Conservation (phyloP, 2,888 invertebrate species). For the Stramonita haemastoma region DNA sequence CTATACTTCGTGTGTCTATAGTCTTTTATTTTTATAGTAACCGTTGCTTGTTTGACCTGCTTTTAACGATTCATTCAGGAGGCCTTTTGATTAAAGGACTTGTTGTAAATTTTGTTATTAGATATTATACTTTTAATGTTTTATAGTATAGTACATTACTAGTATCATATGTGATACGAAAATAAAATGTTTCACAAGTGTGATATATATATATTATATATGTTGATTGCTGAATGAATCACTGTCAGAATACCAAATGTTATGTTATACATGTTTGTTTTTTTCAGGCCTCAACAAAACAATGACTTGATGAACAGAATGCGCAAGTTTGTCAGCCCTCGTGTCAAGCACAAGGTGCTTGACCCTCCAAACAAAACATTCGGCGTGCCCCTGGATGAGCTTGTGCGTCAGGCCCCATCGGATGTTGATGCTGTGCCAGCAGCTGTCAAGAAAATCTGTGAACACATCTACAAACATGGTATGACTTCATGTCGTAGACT, state of each 20-base stretch:
- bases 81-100: not conserved
- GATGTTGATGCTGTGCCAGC: conserved; percentile 61
- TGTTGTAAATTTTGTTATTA: not conserved
- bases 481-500: not conserved
- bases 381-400: conserved; percentile 67
- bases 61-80: not conserved
- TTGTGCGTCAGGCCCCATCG: conserved; percentile 55
- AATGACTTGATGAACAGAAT: conserved; percentile 60
- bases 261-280: not conserved
- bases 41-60: not conserved
- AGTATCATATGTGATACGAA: not conserved
- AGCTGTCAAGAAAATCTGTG: conserved; percentile 66
- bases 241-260: not conserved
- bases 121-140: not conserved
- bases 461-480: conserved; percentile 69
- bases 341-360: conserved; percentile 59
- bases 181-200: not conserved
- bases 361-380: conserved; percentile 59
- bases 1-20: no score
- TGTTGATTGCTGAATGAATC: not conserved
- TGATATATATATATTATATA: no score
- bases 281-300: conserved; percentile 12
- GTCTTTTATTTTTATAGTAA: no score
- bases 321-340: conserved; percentile 64
- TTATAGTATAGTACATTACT: not conserved